Base-by-base conservation (phyloP, 2,797 vertebrate genomes). In the Bufotes viridis region DNA sequence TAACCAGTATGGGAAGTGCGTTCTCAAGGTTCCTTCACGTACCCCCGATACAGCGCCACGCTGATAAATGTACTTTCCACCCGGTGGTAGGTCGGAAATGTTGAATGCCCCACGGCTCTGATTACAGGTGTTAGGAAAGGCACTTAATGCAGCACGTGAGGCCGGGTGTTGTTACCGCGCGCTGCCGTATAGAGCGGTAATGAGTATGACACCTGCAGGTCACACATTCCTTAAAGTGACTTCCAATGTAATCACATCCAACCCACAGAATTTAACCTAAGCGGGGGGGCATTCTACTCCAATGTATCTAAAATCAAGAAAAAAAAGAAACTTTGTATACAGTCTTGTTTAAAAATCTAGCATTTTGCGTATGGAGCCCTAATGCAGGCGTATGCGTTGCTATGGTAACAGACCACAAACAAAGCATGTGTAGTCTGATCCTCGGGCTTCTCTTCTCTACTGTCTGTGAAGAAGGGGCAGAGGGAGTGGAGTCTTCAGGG, bases 61-160 rank as follows among this genome's bases (percentile, higher is more conserved):
- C 70, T 86, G 88, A 61, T 60, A 86, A 86, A 89, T 82, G 79
- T 76, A 82, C 88, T 86, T 86, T 85, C 55, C 87, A 82, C 87
- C 60, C n/a, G 34, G 83, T 22, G 57, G 83, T 63, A 67, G 78
- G 58, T 81, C 24, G 49, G 65, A 67, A 67, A 74, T 76, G 58
- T 26, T 75, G 49, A 81, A 85, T 65, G 42, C 29, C 26, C 58
- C 17, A 57, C 20, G 24, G 69, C 55, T 81, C 51, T 72, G 75
- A 88, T 80, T 80, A 88, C 17, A 29, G 82, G 61, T 63, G 72
- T 70, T 15, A 61, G 51, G 49, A 81, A 81, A 80, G 49, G 76
- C 49, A 85, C 87, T 85, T 88, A 85, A 88, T 81, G 67, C 80
- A 67, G 70, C 42, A 10, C 20, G 29, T 22, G 34, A 60, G 13